These are phyloP conservation scores for Tortricodes alternella DNA, from an alignment of 2,888 invertebrate genomes.

Conservation along the genomic window DNA sequence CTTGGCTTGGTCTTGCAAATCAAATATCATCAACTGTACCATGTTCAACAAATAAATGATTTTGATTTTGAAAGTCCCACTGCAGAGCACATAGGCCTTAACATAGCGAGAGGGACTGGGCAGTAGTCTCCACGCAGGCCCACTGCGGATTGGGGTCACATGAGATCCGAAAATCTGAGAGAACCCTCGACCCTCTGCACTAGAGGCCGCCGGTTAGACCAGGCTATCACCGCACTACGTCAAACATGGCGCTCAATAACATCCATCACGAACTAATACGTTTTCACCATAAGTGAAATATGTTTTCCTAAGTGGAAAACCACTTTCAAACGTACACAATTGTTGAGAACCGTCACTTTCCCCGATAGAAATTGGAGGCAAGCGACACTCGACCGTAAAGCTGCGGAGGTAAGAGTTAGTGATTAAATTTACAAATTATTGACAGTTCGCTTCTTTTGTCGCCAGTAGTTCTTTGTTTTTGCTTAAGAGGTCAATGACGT, in stretches of 20 bases:
- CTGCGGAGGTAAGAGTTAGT: not conserved
- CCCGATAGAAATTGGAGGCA: slow-evolving; percentile 43
- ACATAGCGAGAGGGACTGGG: no score
- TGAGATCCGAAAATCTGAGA: no score
- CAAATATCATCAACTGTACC: no score
- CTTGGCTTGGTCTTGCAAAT: no score
- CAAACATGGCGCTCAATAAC: not conserved
- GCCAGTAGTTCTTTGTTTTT: slow-evolving; percentile 51
- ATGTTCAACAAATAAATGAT: no score
- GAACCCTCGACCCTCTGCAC: no score
- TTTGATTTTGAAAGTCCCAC: no score
- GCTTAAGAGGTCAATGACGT: slow-evolving; percentile 21
- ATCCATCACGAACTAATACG: slow-evolving; percentile 38
- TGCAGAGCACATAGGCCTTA: no score
- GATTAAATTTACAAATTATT: slow-evolving; percentile 37
- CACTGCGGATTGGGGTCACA: no score
- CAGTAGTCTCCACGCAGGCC: no score
- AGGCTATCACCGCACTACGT: not conserved
- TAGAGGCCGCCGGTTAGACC: no score
- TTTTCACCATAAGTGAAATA: slow-evolving; percentile 58
- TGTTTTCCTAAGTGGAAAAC: slow-evolving; percentile 54
- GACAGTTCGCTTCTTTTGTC: slow-evolving; percentile 58
- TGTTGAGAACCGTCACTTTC: slow-evolving; percentile 64
- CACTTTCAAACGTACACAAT: slow-evolving; percentile 65
- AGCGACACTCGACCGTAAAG: slow-evolving; percentile 34